Evolutionary conservation across 2,888 invertebrate species (phyloP), one percentile per base, ranked within the genome.

Genomic region (Incurvaria masculella): DNA sequence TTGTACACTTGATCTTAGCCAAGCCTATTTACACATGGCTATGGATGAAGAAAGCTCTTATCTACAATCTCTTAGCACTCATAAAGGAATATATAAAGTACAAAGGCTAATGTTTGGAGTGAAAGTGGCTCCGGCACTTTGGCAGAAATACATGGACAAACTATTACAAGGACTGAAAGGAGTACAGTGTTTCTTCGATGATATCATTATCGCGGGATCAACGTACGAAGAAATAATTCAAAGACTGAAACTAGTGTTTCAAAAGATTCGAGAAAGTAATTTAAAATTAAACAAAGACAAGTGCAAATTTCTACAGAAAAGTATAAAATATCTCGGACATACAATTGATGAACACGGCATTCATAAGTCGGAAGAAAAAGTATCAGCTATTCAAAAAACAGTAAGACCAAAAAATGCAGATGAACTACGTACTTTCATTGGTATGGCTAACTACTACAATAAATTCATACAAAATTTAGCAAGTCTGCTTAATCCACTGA

Each of bases 101-200:
- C 57, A 59, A 18, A 49, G 61, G 44, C 45, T 61, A 8, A 59
- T 59, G 57, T 62, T 60, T 48, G 60, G 60, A 20, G 54, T 62
- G 0, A 57, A 60, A 51, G 49, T 54, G 3, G 58, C 59, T 16
- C 61, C 61, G 39, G 54, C 47, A 40, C 42, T 55, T 1, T 62
- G 60, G 56, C 61, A 63, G 52, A 50, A 57, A 2, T 59, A 55
- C 46, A 63, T 64, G 60, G 63, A 62, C 27, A 56, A 59, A 46
- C 46, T 57, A 16, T 51, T 62, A 20, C 53, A 53, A 26, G 57
- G 56, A 27, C 11, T 61, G 2, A 50, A 52, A 16, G 60, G 59
- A 1, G 56, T 55, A n/a, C 52, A 52, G 1, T 60, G 59, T 52
- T 63, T 63, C 51, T 62, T 61, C 26, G 60, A 63, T 47, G 62